Percentiles rank a stretch among this genome's conserved stretches.
Conservation (phyloP, 2,797 vertebrate species). For the Gorsachius magnificus region DNA sequence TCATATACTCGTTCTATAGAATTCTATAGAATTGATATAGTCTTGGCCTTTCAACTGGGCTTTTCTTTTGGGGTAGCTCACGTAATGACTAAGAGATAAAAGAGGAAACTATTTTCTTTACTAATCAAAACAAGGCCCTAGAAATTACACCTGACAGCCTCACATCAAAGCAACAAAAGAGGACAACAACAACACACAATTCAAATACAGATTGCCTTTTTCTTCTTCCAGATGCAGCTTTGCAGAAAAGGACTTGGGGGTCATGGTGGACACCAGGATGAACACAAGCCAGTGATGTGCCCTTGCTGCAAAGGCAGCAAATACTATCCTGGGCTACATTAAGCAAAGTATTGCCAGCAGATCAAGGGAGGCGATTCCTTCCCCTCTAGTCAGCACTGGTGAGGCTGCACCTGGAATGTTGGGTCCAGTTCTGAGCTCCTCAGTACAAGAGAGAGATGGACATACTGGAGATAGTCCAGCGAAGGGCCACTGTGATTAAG, state of each 20-base stretch:
- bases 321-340: too few relatives aligned
- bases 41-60: neutral
- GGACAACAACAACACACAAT: neutral
- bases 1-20: too few relatives aligned
- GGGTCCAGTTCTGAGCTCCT: neutral
- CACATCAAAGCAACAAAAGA: neutral
- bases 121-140: neutral
- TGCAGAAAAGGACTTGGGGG: neutral
- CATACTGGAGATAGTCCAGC: neutral
- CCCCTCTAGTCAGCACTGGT: neutral
- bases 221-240: neutral
- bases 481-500: neutral
- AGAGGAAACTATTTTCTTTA: neutral
- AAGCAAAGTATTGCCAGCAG: neutral
- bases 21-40: neutral
- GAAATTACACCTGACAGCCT: neutral
- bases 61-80: neutral
- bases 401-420: neutral
- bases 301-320: neutral
- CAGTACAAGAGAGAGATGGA: neutral
- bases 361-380: neutral
- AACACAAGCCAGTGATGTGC: neutral
- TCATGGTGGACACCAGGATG: neutral
- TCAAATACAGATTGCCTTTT: neutral
- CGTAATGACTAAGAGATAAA: neutral